Evolutionary conservation across 1,140 invertebrate species (phyloP), one percentile per base, ranked within the genome.

Genomic region (Ectropis grisescens): DNA sequence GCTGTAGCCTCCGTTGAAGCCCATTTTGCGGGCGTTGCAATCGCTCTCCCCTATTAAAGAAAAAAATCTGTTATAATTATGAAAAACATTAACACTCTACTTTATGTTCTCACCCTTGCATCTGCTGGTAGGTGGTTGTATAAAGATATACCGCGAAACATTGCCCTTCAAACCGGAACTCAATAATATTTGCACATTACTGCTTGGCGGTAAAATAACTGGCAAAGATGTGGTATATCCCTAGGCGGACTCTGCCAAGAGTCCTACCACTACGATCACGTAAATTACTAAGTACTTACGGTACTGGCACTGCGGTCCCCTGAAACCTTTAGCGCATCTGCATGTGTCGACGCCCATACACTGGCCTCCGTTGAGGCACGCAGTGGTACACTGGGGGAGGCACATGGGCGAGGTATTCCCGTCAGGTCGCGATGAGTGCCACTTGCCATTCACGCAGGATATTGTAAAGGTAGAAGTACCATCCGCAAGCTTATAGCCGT

Each of bases 281-380:
- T 34, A 14, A 3, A 9, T 19, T 19, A 19, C 16, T n/a, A n/a
- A 19, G 16, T 41, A 81, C 87, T 88, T 76, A 93, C 91, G 76
- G 50, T 91, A 92, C 81, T 94, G 91, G 51, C 92, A 94, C 40
- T 88, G 87, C 1, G 87, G 82, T 2, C 92, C 92, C 30, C 88
- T 83, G 52, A 85, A 93, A 8, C 89, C 86, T 29, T 86, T 76
- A 0, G 90, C 85, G 56, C 93, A 95, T 42, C 92, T 87, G 37
- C 93, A 95, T 1, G 86, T 76, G 62, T 93, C 90, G 6, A 87
- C 83, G 1, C 88, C 85, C 1, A 93, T 70, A 69, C 93, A 95
- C 26, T 85, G 84, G 0, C 93, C 93, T 5, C 89, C 91, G 55
- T 95, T 93, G 34, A 84, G 39, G 57, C 93, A 95, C 0, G 87